Percentiles rank a stretch among this genome's conserved stretches.
Evolutionary conservation across 2,113 vertebrate genomes (phyloP).

Genomic region (Oxygymnocypris stewartii): DNA sequence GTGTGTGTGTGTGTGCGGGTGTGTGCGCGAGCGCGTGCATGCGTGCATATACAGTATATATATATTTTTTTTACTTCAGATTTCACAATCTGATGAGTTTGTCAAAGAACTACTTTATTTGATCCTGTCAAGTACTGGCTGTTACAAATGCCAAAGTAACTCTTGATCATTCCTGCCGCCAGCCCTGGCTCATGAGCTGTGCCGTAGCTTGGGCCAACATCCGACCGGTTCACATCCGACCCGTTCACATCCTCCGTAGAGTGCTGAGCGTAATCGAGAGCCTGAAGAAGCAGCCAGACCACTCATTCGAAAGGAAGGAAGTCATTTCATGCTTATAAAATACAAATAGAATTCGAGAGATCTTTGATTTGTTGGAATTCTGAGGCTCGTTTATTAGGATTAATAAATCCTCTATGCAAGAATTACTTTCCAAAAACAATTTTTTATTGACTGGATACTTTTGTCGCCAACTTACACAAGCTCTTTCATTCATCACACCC

Average conservation of each 20-base stretch:
- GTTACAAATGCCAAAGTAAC: slow-evolving; percentile 18
- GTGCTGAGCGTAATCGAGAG: neutral
- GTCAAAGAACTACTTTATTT: neutral
- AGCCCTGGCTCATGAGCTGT: slow-evolving; percentile 32
- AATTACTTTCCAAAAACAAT: slow-evolving; percentile 11
- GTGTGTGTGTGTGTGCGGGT: no score
- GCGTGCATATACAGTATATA: neutral
- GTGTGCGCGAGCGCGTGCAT: no score
- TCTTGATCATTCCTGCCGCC: slow-evolving; percentile 27
- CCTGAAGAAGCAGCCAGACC: slow-evolving; percentile 47
- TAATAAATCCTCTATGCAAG: neutral
- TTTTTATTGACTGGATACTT: neutral
- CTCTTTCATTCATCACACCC: neutral
- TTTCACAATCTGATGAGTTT: neutral
- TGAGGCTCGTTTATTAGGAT: neutral
- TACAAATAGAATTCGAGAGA: neutral
- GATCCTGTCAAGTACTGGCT: neutral
- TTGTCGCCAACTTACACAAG: neutral
- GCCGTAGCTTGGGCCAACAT: slow-evolving; percentile 58
- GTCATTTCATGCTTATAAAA: slow-evolving; percentile 22
- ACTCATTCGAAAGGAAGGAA: slow-evolving; percentile 30
- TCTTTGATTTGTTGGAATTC: slow-evolving; percentile 8
- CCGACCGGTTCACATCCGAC: no score
- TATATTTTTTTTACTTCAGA: neutral
- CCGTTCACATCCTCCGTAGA: neutral